Conservation (phyloP, 2,113 vertebrate genomes). For the Scytalopus superciliaris region DNA sequence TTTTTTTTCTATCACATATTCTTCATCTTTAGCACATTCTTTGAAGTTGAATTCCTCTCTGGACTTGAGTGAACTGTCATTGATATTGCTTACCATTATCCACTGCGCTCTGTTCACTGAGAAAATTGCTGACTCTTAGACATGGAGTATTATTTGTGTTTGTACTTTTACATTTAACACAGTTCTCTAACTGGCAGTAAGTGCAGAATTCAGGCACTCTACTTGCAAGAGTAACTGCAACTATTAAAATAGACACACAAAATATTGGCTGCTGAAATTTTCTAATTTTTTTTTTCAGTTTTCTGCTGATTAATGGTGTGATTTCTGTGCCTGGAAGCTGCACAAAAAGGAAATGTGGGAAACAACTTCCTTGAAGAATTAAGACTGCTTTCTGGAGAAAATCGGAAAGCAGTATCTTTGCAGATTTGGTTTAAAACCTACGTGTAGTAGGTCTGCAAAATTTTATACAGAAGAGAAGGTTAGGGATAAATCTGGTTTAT, state of each 20-base stretch:
- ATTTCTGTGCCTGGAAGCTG: not conserved
- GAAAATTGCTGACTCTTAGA: not conserved
- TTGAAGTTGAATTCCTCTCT: not conserved
- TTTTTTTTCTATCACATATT: not conserved
- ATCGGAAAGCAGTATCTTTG: not conserved
- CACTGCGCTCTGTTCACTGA: not conserved
- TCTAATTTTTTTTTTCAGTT: not conserved
- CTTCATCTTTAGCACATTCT: not conserved
- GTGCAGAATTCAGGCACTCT: not conserved
- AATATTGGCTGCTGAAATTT: not conserved
- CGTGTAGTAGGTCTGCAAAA: not conserved
- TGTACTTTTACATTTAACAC: not conserved
- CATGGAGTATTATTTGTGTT: not conserved
- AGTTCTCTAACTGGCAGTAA: not conserved
- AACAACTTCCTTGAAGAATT: not conserved
- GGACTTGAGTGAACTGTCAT: not conserved
- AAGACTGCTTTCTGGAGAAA: not conserved
- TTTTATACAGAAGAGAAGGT: not conserved
- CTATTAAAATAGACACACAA: not conserved
- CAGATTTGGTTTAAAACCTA: slow-evolving; percentile 12
- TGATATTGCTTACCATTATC: not conserved
- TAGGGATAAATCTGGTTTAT: slow-evolving; percentile 30
- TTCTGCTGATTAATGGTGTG: not conserved
- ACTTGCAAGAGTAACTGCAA: not conserved
- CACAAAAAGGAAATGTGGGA: not conserved